Evolutionary conservation across 1,140 invertebrate genomes (phyloP), one percentile per base, ranked within the genome.

Genomic region (Monomorium pharaonis): DNA sequence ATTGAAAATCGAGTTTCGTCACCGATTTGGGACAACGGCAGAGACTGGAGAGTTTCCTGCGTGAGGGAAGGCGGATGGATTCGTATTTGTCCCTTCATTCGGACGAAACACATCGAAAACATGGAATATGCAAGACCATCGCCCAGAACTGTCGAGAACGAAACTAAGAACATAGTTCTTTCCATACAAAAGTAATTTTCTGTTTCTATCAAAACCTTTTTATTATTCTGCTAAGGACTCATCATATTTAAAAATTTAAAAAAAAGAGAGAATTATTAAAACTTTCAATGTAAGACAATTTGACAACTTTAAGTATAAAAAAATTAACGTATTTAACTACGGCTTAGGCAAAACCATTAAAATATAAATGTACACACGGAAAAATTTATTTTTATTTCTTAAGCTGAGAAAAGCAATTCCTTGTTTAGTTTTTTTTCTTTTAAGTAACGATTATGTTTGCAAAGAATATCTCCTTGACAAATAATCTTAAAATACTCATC

Each of bases 1-100:
- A 85, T 69, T 33, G 85, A 85, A 63, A 86, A 94, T 37, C 62
- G 87, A 30, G 42, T 72, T 14, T 83, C 92, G 44, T 47, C 85
- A 30, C 74, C 90, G 3, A 75, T 93, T 7, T 97, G 96, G 96
- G 96, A 96, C 30, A 97, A 97, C 91, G 96, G 96, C 5, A 93
- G 94, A 49, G 95, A 97, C 84, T 97, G 96, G 96, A 94, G 93
- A 21, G 92, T 93, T 70, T 94, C 96, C 0, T 95, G 94, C n/a
- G 91, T 92, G 12, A 92, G 92, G 30, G 96, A 96, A 90, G 96
- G 96, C 5, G 96, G 96, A 30, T 97, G 96, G 96, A 95, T 96
- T 21, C 92, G 96, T 74, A 94, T 96, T n/a, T 97, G 95, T 93
- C 96, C 96, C 30, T 84, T 95, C 21, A 87, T 76, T 37, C 85